Evolutionary conservation across 2,113 vertebrate genomes (phyloP).

Genomic region (Hydrolagus affinis): DNA sequence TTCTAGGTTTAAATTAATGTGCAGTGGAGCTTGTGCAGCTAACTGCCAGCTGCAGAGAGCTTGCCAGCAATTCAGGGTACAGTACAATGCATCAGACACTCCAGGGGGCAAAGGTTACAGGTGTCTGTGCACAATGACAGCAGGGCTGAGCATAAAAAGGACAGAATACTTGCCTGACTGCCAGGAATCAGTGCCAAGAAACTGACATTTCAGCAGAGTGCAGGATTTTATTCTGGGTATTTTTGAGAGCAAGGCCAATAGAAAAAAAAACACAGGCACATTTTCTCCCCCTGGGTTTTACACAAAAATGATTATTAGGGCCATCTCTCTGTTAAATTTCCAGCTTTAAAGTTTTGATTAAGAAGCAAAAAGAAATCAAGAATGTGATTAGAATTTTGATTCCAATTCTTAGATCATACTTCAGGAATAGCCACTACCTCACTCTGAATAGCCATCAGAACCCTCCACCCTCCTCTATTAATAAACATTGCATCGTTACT

Average conservation of each 20-base stretch:
- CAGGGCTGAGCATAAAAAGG: conserved; percentile 14
- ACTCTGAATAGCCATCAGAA: not conserved
- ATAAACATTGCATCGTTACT: too few relatives aligned
- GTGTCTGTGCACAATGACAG: conserved; percentile 25
- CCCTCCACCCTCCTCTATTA: too few relatives aligned
- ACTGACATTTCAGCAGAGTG: conserved; percentile 4
- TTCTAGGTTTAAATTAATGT: conserved; percentile 31
- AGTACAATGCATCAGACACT: conserved; percentile 16
- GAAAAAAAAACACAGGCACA: not conserved
- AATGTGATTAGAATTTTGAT: not conserved
- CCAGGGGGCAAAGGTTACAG: conserved; percentile 21
- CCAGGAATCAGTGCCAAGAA: conserved; percentile 19
- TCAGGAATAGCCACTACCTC: not conserved
- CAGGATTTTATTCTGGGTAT: not conserved
- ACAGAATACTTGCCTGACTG: conserved; percentile 10
- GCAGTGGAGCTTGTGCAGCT: conserved; percentile 25
- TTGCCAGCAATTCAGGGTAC: not conserved
- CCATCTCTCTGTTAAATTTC: conserved; percentile 13
- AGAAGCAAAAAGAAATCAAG: not conserved
- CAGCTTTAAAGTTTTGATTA: not conserved
- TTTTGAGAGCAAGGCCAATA: not conserved
- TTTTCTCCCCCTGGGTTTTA: not conserved
- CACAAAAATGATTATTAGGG: not conserved
- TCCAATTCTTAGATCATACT: not conserved
- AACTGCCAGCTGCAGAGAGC: conserved; percentile 24